Base-by-base conservation (phyloP, 2,888 invertebrate species). In the Aleiodes testaceus region DNA sequence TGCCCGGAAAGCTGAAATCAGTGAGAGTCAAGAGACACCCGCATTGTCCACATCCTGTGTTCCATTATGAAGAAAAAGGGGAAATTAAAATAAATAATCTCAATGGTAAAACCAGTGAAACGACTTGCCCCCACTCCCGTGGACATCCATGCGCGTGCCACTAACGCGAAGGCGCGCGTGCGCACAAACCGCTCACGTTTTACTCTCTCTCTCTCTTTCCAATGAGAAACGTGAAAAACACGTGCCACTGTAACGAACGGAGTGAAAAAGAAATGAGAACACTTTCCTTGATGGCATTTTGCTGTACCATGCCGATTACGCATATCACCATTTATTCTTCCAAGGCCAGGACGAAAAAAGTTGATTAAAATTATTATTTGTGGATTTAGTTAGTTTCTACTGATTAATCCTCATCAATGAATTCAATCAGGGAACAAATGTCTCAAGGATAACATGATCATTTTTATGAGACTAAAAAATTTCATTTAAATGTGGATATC, bases 91-190 rank as follows among this genome's bases (percentile, higher is more conserved):
- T 30, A 59, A 59, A 59, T 59, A 59, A 14, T 42, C 59, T 36
- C 59, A 42, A 42, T 14, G 59, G 36, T 42, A 42, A 20, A 59
- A 59, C 59, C 59, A 36, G 36, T 36, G 59, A 59, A 59, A 53
- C 20, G 49, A 50, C 52, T 64, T 64, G 22, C 63, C 69, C 69
- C 69, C 69, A 69, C 69, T 52, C 12, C 14, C 14, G 26, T 45
- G 50, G 44, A 22, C 52, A 36, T 36, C 20, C 53, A 69, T 69
- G 26, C 69, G 69, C 69, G 69, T 69, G 69, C 69, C 69, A 69
- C 52, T 16, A 16, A 16, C 20, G 20, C 22, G 45, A 22, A 36
- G 52, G 50, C 63, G 63, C 61, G 44, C 63, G 61, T 50, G 50
- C 52, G 49, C 47, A 18, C 45, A 16, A 22, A 11, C 59, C 42